Base-by-base conservation (phyloP, 2,888 invertebrate species). In the Zonitis immaculata region DNA sequence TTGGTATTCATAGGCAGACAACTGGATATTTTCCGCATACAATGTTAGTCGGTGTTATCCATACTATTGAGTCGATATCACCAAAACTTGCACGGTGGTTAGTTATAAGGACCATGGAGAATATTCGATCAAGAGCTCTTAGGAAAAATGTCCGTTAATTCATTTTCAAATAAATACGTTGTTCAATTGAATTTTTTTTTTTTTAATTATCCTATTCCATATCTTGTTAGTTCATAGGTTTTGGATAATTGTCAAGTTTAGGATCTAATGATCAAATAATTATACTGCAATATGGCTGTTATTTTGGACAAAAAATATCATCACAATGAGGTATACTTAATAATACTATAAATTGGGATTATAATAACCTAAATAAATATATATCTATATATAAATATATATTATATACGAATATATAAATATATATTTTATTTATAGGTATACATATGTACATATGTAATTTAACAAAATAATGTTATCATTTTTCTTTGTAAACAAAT, bases 11-110 rank as follows among this genome's bases (percentile, higher is more conserved):
- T 42, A 77, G 80, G 11, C 79, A 79, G 47, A 89, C 90, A 0
- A 85, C 88, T 0, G 92, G 91, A 26, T 92, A 91, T 69, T 82
- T 85, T 9, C 87, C 88, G 0, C 89, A 89, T 66, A 74, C 79
- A 0, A 55, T 87, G 6, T 79, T 89, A 67, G 78, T 84, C 6
- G 74, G 70, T 6, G 63, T 77, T 16, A 64, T 85, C 6, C 75
- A 80, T 25, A 66, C 68, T 0, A 65, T 87, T 26, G 74, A 79
- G 20, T 70, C 73, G 4, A 47, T 80, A 0, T 83, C 82, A 2
- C 80, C 82, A 1, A 73, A 71, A 20, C 79, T 85, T 20, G 78
- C 80, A 0, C 76, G 81, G 6, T 86, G 85, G 84, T 64, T 87
- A 7, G 79, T 86, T 16, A 80, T 79, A 2, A 79, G 82, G 44